A percentile compares a stretch with the other conserved stretches of the same genome.
phyloP scores from a whole-genome alignment of 2,797 vertebrate species.

The Adrianichthys oophorus region DNA sequence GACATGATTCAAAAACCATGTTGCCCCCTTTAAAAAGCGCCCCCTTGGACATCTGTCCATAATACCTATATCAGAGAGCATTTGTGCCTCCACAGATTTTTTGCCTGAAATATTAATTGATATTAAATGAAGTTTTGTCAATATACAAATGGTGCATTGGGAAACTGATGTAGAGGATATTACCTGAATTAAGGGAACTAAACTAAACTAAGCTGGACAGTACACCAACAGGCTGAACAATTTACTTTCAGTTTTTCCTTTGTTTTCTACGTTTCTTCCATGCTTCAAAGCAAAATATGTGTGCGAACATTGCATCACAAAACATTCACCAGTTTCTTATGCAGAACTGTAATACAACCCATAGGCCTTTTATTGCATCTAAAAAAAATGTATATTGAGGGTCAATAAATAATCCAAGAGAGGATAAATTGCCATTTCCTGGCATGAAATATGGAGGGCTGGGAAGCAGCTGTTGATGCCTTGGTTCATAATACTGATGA shows the following conservation, averaged over 20 bases:
- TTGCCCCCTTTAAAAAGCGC: too few species aligned
- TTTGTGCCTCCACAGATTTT: too few species aligned
- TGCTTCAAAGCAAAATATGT: not conserved
- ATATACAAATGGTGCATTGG: too few species aligned
- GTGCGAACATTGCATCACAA: constrained; percentile 2
- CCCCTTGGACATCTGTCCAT: too few species aligned
- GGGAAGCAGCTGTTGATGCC: constrained; percentile 34
- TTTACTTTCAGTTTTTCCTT: not conserved
- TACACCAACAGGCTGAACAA: not conserved
- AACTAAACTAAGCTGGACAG: not conserved
- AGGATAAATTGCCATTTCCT: constrained; percentile 22
- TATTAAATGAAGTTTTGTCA: too few species aligned
- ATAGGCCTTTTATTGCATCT: not conserved
- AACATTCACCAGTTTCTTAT: not conserved
- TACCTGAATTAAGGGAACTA: too few species aligned
- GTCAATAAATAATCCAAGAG: constrained; percentile 35
- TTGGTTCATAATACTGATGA: constrained; percentile 43
- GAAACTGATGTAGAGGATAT: not conserved
- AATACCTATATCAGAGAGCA: too few species aligned
- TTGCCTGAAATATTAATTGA: too few species aligned
- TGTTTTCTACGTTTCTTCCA: constrained; percentile 1
- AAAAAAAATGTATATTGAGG: not conserved
- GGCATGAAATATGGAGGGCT: constrained; percentile 18
- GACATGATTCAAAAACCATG: too few species aligned
- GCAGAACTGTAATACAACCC: not conserved